Base-by-base conservation (phyloP, 2,888 invertebrate species). In the Troides helena region DNA sequence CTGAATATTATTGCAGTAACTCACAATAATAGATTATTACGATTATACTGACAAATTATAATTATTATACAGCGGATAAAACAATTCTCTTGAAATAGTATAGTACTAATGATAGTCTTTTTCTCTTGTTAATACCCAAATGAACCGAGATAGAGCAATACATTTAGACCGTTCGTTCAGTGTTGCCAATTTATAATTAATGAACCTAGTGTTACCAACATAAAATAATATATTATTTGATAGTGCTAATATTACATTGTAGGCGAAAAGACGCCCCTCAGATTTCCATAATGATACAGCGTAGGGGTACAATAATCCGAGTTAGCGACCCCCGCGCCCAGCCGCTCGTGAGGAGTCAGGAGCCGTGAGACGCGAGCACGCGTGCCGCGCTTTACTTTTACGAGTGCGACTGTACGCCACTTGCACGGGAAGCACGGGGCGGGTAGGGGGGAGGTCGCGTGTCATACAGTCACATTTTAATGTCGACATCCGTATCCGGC, bases 331-430 rank as follows among this genome's bases (percentile, higher is more conserved):
- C 67, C 66, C 56, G 70, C 36, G 53, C 59, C 18, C 72, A 74
- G 68, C 73, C 75, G 69, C 67, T 72, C 75, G 72, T 70, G 72
- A 53, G 58, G 72, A 70, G 65, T 66, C 73, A 73, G 72, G 61
- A 60, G 70, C 73, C 76, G 72, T 73, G 74, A 71, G 72, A 64
- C 65, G 74, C 76, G 72, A 70, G 76, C 74, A 75, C 72, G 76
- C 76, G 76, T 74, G 70, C 56, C 72, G 71, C 64, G 53, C 67
- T 67, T 63, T 58, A 67, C 70, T 60, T 62, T 72, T 67, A 73
- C 70, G 70, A 72, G 73, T 66, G 74, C 66, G 70, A 73, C 70
- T 72, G 72, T 72, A 70, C 71, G 30, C 23, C 65, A 39, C 63
- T 67, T 56, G 63, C 46, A 46, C 46, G 12, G 43, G 43, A 10